Base-by-base conservation (phyloP, 2,888 invertebrate species). In the Koerneria pararmatus region DNA sequence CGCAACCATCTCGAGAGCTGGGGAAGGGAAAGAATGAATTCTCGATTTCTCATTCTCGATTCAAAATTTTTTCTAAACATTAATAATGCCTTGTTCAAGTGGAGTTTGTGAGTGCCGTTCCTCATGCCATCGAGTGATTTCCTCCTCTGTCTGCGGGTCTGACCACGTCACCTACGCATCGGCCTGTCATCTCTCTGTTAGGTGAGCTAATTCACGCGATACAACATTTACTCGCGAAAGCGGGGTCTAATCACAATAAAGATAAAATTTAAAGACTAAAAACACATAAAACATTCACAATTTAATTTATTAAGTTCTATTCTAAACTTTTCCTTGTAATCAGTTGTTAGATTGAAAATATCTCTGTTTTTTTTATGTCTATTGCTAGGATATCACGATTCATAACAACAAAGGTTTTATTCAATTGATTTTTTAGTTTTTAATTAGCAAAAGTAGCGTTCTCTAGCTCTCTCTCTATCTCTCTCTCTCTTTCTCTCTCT, bases 21-120 rank as follows among this genome's bases (percentile, higher is more conserved):
- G n/a, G n/a, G n/a, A n/a, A n/a, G n/a, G n/a, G n/a, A n/a, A n/a
- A n/a, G n/a, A n/a, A n/a, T n/a, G n/a, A n/a, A n/a, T n/a, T n/a
- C n/a, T n/a, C n/a, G n/a, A n/a, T n/a, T n/a, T n/a, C 29, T 56
- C 24, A 22, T 29, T 31, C 54, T 8, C 24, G 54, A n/a, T 29
- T 27, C 57, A 5, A 34, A 5, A 11, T 19, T 4, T 2, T 34
- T 37, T 34, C 22, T 29, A 27, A 57, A 11, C 24, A n/a, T n/a
- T n/a, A n/a, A 11, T n/a, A 11, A 27, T 46, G 5, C 15, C 11
- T 37, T 46, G 11, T 35, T 65, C 53, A 51, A 73, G 71, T 11
- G 76, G 76, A 34, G 59, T 63, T 1, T 76, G 76, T 54, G 76
- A 74, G 63, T 76, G 76, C 62, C 73, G 72, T 24, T 63, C 71